phyloP scores from a whole-genome alignment of 2,888 invertebrate genomes.

The Sinelater perroti region DNA sequence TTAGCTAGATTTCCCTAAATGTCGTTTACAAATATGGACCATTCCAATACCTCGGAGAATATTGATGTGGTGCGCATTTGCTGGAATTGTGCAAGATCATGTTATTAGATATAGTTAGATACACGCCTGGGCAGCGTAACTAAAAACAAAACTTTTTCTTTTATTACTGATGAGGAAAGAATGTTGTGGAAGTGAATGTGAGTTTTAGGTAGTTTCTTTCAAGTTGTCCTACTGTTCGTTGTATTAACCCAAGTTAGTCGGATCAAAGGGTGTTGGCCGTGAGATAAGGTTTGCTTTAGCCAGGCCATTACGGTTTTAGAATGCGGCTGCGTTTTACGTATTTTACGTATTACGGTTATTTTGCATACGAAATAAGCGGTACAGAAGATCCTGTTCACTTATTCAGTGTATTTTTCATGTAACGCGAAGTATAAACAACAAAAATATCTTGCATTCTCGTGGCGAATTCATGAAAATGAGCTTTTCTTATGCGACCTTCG shows the following conservation, averaged over 20 bases:
- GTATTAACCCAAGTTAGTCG: conserved; percentile 29
- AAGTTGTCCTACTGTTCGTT: conserved; percentile 29
- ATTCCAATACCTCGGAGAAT: no score
- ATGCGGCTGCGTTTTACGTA: conserved; percentile 17
- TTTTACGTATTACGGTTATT: conserved; percentile 17
- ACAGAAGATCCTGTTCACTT: conserved; percentile 17
- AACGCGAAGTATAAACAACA: conserved; percentile 11
- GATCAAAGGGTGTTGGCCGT: conserved; percentile 23
- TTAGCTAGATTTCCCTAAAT: no score
- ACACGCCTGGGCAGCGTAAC: conserved; percentile 20
- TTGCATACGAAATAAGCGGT: conserved; percentile 14
- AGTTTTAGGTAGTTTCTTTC: conserved; percentile 40
- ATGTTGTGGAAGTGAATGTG: conserved; percentile 38
- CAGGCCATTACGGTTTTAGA: conserved; percentile 23
- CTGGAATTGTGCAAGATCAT: conserved; percentile 8
- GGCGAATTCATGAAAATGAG: conserved; percentile 11
- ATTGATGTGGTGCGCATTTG: conserved; percentile 5
- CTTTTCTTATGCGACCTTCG: background rate
- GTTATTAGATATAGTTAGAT: conserved; percentile 20
- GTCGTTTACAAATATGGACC: no score
- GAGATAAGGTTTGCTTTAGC: conserved; percentile 27
- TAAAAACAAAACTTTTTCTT: conserved; percentile 26
- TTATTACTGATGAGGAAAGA: conserved; percentile 42
- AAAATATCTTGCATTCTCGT: conserved; percentile 6
- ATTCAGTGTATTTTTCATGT: conserved; percentile 11